These are phyloP conservation scores for Thaumetopoea pityocampa DNA, from an alignment of 1,140 invertebrate genomes.

Conservation along the genomic window DNA sequence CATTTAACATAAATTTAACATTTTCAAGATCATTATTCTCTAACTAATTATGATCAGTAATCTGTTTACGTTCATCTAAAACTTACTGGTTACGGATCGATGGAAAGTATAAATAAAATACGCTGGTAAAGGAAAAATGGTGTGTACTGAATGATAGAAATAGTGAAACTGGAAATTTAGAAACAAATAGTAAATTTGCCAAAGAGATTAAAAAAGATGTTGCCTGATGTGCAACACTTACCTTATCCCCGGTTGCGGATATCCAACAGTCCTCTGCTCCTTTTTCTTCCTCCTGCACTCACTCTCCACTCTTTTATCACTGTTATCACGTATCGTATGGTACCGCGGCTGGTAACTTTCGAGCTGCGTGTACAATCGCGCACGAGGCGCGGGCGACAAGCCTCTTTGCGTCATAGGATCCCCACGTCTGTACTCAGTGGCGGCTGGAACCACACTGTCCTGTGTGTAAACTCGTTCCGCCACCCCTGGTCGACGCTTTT, in stretches of 20 bases:
- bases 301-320: constrained; percentile 66
- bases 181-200: no score
- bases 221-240: no score
- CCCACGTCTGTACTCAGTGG: constrained; percentile 43
- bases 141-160: no score
- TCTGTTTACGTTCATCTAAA: no score
- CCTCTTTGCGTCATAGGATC: constrained; percentile 51
- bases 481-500: constrained; percentile 54
- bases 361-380: constrained; percentile 60
- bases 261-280: constrained; percentile 45
- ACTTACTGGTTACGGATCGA: no score
- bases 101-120: no score
- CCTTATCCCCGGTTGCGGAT: constrained; percentile 41
- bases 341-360: constrained; percentile 74
- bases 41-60: no score
- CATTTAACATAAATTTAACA: no score
- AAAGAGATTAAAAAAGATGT: no score
- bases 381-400: constrained; percentile 50
- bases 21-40: no score
- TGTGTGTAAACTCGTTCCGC: constrained; percentile 40
- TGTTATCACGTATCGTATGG: constrained; percentile 69
- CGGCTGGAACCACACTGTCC: constrained; percentile 44
- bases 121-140: no score
- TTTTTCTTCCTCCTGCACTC: constrained; percentile 50
- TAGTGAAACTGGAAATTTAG: no score